These are phyloP conservation scores for Argyra leucocephala DNA, from an alignment of 2,888 invertebrate species.

Conservation along the genomic window DNA sequence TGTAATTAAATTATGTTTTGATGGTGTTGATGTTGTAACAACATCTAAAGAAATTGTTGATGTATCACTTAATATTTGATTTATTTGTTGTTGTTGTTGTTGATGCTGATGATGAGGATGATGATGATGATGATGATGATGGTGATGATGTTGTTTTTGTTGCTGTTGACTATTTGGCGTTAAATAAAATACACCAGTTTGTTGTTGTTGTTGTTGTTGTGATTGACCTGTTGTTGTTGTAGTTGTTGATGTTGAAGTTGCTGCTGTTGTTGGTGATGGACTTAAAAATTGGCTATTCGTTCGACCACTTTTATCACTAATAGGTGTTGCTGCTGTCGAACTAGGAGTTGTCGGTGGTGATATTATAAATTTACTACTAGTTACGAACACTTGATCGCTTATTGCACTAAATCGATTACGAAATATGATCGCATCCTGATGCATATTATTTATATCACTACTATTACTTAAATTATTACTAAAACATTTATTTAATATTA, in stretches of 20 bases:
- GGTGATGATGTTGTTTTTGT: constrained; percentile 26
- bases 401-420: constrained; percentile 36
- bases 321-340: constrained; percentile 28
- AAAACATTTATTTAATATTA: constrained; percentile 8
- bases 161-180: constrained; percentile 35
- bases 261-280: constrained; percentile 17
- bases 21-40: constrained; percentile 34
- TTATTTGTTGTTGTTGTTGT: constrained; percentile 22
- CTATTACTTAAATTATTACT: constrained; percentile 12
- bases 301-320: constrained; percentile 28
- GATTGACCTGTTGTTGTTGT: constrained; percentile 15
- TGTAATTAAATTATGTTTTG: constrained; percentile 17
- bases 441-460: constrained; percentile 13
- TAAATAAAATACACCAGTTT: constrained; percentile 36
- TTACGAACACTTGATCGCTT: constrained; percentile 39
- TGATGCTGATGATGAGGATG: constrained; percentile 30
- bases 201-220: constrained; percentile 30
- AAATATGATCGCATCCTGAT: constrained; percentile 13
- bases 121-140: constrained; percentile 20
- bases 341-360: constrained; percentile 42
- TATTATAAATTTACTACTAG: constrained; percentile 33
- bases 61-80: constrained; percentile 36
- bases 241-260: constrained; percentile 15
- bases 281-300: constrained; percentile 23
- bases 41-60: constrained; percentile 42